A percentile compares a stretch with the other conserved stretches of the same genome.
Conservation (phyloP, 2,113 vertebrate genomes). For the Syngnathus floridae region DNA sequence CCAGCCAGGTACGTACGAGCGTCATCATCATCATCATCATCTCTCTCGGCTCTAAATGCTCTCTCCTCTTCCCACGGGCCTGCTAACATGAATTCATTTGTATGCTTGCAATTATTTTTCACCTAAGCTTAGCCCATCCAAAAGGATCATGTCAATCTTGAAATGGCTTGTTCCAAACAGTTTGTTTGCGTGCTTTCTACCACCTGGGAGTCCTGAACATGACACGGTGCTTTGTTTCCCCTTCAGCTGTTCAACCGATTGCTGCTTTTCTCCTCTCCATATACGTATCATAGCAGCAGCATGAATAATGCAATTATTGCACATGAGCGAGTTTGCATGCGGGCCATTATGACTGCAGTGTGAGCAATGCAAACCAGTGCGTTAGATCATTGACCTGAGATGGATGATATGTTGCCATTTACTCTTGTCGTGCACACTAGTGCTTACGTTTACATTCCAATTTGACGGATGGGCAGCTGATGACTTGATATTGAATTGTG, state of each 20-base stretch:
- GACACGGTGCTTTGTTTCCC: constrained; percentile 17
- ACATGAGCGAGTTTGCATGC: constrained; percentile 42
- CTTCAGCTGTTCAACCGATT: constrained; percentile 29
- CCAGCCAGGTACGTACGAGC: background rate
- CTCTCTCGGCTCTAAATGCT: constrained; percentile 20
- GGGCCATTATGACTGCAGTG: constrained; percentile 17
- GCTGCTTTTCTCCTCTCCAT: constrained; percentile 26
- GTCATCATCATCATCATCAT: constrained; percentile 14
- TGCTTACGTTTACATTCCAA: too few relatives aligned
- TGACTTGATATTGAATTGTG: background rate
- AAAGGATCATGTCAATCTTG: constrained; percentile 1
- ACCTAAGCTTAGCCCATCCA: constrained; percentile 1
- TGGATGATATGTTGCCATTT: background rate
- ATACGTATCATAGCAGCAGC: constrained; percentile 18
- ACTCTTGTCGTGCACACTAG: background rate
- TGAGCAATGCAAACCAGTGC: constrained; percentile 18
- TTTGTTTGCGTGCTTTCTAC: background rate
- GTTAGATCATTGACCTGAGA: constrained; percentile 35
- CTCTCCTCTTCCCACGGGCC: constrained; percentile 12
- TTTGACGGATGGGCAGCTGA: background rate
- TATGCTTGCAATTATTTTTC: constrained; percentile 38
- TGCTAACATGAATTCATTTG: constrained; percentile 32
- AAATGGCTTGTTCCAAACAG: constrained; percentile 6
- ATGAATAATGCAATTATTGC: constrained; percentile 53
- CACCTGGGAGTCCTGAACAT: background rate